Base-by-base conservation (phyloP, 2,888 invertebrate species). In the Tenthredo scrophulariae region DNA sequence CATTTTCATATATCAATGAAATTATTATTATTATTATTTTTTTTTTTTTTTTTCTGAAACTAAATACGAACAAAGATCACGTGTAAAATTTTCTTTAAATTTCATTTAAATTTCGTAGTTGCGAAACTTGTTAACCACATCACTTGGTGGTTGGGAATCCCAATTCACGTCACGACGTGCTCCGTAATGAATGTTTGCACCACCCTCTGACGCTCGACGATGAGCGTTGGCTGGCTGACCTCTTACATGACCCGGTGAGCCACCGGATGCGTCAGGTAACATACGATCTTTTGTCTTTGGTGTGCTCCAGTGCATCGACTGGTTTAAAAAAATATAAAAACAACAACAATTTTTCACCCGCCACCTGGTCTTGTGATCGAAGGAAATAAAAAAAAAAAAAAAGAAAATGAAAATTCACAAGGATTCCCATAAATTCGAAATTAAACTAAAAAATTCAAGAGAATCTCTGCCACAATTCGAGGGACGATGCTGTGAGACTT, bases 271-370 rank as follows among this genome's bases (percentile, higher is more conserved):
- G 86, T 95, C 96, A 85, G 95, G 94, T 91, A 97, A 92, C 98
- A 98, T 98, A 88, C 98, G 96, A 90, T 98, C 97, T 94, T 98
- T 97, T 89, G 97, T 97, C 93, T 97, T 98, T 62, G 97, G 97
- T 87, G 97, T 97, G 87, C 97, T 96, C 98, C 98, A 98, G 92
- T 98, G 98, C 97, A 98, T 97, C 83, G 98, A 97, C 96, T 98
- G 94, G 15, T 80, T 62, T 40, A 74, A 74, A 7, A 5, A 43
- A 37, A 43, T n/a, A n/a, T n/a, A n/a, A 40, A 33, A 67, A 1
- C 18, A 1, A 67, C 37, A 37, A 37, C 7, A 13, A 15, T 18
- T 33, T 18, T 67, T 33, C 33, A 54, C 7, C 54, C 7, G n/a
- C 54, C 0, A 37, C 37, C 15, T 6, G 10, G 3, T 7, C 7